phyloP scores from a whole-genome alignment of 2,113 vertebrate species.

The Pantherophis guttatus region DNA sequence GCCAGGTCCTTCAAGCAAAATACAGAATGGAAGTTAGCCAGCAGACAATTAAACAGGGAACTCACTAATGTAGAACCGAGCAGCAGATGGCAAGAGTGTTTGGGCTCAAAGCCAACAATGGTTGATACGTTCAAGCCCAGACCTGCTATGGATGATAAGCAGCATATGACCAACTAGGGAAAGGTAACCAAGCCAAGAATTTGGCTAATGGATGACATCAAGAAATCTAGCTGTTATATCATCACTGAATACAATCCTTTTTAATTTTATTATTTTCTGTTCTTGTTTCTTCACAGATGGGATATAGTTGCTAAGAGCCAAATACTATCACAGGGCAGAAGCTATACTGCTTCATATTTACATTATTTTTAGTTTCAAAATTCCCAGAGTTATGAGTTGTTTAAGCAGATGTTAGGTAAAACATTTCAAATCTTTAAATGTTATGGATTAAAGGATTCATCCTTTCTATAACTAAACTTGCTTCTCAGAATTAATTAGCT shows the following conservation, averaged over 20 bases:
- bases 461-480: background rate
- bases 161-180: conserved; percentile 29
- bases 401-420: conserved; percentile 1
- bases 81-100: conserved; percentile 25
- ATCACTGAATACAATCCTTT: background rate
- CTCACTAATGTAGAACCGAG: conserved; percentile 7
- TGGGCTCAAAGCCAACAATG: conserved; percentile 24
- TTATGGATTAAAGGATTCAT: background rate
- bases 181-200: conserved; percentile 15
- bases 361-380: conserved; percentile 6
- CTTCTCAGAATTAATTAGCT: background rate
- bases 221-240: conserved; percentile 1
- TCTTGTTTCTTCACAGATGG: conserved; percentile 24
- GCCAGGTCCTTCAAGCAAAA: conserved; percentile 22
- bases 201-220: conserved; percentile 6
- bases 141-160: conserved; percentile 30
- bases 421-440: background rate
- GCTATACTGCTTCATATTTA: background rate
- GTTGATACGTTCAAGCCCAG: conserved; percentile 13
- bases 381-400: background rate
- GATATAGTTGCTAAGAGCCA: conserved; percentile 10
- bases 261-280: background rate
- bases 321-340: background rate
- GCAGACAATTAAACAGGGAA: conserved; percentile 31
- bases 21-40: conserved; percentile 28